Conservation (phyloP, 1,140 invertebrate genomes). For the Drosophila murphyi region DNA sequence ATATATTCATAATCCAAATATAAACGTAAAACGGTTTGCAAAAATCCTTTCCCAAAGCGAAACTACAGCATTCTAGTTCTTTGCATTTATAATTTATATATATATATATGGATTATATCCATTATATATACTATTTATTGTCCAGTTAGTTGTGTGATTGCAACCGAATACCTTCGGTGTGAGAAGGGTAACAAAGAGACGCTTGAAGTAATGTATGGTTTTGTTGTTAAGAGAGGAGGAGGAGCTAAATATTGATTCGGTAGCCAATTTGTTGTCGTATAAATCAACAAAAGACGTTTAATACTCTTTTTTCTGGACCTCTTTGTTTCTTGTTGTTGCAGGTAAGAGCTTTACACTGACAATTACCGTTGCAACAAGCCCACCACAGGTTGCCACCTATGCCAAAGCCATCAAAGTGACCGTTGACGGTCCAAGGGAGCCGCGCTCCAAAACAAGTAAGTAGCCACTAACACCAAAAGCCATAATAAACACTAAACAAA, state of each 20-base stretch:
- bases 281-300: constrained; percentile 67
- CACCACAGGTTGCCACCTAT: constrained; percentile 97
- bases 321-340: constrained; percentile 84
- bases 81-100: no score
- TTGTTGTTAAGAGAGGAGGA: constrained; percentile 30
- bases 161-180: neutral
- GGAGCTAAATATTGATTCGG: constrained; percentile 68
- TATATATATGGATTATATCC: no score
- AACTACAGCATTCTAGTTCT: no score
- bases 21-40: no score
- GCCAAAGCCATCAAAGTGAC: constrained; percentile 99
- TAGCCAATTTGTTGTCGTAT: constrained; percentile 65
- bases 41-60: no score
- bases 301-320: constrained; percentile 28
- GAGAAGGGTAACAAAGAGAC: neutral
- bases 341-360: constrained; percentile 99
- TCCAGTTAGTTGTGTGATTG: no score
- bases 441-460: constrained; percentile 98
- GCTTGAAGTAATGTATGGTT: neutral
- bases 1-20: no score
- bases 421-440: constrained; percentile 98
- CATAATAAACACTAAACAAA: neutral
- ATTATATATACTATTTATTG: no score
- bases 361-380: constrained; percentile 95
- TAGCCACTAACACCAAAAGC: constrained; percentile 66